Evolutionary conservation across 2,888 invertebrate genomes (phyloP).

Genomic region (Dione vanillae): DNA sequence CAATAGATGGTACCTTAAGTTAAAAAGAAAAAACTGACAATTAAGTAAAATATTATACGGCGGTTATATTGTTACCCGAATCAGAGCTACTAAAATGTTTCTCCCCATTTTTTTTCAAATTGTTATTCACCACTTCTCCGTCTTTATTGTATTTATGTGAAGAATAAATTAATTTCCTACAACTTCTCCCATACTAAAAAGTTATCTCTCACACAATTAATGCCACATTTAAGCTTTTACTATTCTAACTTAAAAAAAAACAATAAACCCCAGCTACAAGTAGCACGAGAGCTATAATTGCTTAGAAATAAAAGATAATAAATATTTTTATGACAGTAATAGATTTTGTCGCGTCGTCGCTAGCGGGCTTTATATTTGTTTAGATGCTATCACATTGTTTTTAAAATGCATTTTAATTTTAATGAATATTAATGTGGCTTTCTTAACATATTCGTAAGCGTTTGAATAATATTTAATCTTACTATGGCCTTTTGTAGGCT

Average conservation of each 20-base stretch:
- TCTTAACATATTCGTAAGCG: not conserved
- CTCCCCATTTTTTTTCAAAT: no score
- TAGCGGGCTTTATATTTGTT: slow-evolving; percentile 2
- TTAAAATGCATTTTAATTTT: not conserved
- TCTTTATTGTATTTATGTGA: no score
- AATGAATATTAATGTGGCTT: slow-evolving; percentile 22
- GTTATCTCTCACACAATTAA: no score
- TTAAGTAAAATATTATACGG: no score
- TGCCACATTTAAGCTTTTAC: slow-evolving; percentile 1
- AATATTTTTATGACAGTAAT: slow-evolving; percentile 30
- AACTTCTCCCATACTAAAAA: no score
- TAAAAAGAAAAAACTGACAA: no score
- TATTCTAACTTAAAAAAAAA: slow-evolving; percentile 13
- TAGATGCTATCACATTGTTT: slow-evolving; percentile 21
- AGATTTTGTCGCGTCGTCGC: slow-evolving; percentile 16
- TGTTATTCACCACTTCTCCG: no score
- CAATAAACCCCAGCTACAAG: slow-evolving; percentile 15
- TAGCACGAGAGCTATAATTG: slow-evolving; percentile 12
- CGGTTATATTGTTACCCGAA: no score
- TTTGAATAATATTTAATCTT: not conserved
- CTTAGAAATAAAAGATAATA: slow-evolving; percentile 16
- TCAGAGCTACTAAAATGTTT: no score
- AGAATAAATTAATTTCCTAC: no score
- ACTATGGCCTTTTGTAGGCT: not conserved
- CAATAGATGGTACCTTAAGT: no score